Evolutionary conservation across 2,888 invertebrate species (phyloP).

Genomic region (Erannis defoliaria): DNA sequence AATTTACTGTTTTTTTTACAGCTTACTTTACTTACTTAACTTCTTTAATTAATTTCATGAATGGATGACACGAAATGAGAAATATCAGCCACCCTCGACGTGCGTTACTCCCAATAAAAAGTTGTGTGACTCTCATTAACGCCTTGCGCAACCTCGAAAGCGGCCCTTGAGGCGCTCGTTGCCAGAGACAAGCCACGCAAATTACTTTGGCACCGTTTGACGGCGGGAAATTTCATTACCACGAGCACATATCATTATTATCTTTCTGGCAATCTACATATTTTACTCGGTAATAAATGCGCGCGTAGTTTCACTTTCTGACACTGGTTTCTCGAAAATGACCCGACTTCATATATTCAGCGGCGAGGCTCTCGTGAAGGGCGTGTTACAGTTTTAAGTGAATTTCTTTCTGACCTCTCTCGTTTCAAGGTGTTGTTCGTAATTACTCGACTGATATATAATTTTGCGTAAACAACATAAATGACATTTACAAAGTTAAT

Average conservation of each 20-base stretch:
- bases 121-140: slow-evolving; percentile 79
- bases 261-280: slow-evolving; percentile 85
- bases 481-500: slow-evolving; percentile 73
- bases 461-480: slow-evolving; percentile 78
- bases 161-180: slow-evolving; percentile 83
- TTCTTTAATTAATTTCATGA: background rate
- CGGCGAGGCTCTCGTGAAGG: slow-evolving; percentile 75
- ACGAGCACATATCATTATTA: slow-evolving; percentile 87
- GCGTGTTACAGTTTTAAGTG: slow-evolving; percentile 85
- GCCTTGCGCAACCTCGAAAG: slow-evolving; percentile 85
- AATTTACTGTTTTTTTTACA: no score
- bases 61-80: background rate
- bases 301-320: slow-evolving; percentile 85
- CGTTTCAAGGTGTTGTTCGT: slow-evolving; percentile 79
- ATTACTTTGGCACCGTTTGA: slow-evolving; percentile 87
- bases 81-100: slow-evolving; percentile 53
- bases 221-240: slow-evolving; percentile 87
- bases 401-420: slow-evolving; percentile 87
- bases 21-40: no score
- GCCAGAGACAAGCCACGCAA: slow-evolving; percentile 85
- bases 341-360: slow-evolving; percentile 80
- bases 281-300: slow-evolving; percentile 85
- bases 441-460: slow-evolving; percentile 78
- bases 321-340: slow-evolving; percentile 85
- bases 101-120: slow-evolving; percentile 76